Base-by-base conservation (phyloP, 2,113 vertebrate genomes). In the Phrynocephalus versicolor region DNA sequence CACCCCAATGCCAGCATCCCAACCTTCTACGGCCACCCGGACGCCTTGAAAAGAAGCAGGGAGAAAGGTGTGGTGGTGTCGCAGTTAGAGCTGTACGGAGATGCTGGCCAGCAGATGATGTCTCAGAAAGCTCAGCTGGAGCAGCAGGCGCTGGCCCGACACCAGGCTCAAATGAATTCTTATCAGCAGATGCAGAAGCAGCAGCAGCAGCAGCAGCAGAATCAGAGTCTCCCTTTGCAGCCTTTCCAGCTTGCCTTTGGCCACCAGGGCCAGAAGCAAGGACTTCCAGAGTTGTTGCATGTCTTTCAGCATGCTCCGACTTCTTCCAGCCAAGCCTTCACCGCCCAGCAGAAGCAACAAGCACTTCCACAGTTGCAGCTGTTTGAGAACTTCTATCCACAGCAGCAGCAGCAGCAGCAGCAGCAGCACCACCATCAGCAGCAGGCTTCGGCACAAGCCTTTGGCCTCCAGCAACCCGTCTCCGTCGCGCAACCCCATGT, bases 231-330 rank as follows among this genome's bases (percentile, higher is more conserved):
- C 1, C 97, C 99, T 0, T 72, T 99, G 90, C 98, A 99, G 87
- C 96, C 98, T 84, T 99, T 99, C 93, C 98, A 99, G 93, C 85
- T 99, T 94, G 98, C 98, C 0, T 99, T 99, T 15, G 98, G 98
- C 88, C 97, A 98, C 92, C 98, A 97, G 91, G 95, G 96, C 84
- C 96, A 98, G 87, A 98, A 98, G 92, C 97, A 97, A 86, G 96
- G 97, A 92, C 95, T 98, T 87, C 94, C 96, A 19, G 95, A 97
- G 14, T 95, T 97, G 89, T 97, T 97, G 90, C 98, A 98, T 80
- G 95, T 97, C 83, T 99, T 99, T 92, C 97, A 97, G 88, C 96
- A 98, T 88, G 94, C 95, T 57, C 96, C 96, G 0, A 60, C 93
- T 57, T 94, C 95, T 84, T 92, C 95, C 64, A 96, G 93, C 84